Base-by-base conservation (phyloP, 2,113 vertebrate species). In the Hemibagrus wyckioides region DNA sequence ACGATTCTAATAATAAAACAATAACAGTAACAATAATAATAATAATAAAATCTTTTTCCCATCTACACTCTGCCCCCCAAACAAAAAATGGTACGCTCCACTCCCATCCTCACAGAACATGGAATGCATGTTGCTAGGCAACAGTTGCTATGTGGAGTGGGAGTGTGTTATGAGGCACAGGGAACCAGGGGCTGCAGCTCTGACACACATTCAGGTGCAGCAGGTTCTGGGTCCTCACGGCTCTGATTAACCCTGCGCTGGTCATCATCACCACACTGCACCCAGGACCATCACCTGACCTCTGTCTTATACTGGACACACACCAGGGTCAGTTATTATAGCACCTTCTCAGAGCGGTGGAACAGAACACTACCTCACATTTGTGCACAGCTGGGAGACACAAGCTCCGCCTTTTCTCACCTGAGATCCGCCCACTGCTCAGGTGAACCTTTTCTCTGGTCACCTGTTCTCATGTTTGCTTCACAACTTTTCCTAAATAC, bases 71-170 rank as follows among this genome's bases (percentile, higher is more conserved):
- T 61, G 21, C 17, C 2, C 11, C 8, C 71, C 8, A 23, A 6
- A 0, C 69, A 63, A 85, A 80, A 50, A 54, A 25, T 52, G 81
- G 88, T 65, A 71, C 57, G 17, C 77, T 81, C 83, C 75, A 82
- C 86, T n/a, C 39, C 44, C 65, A 75, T 89, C 89, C 0, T 71
- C 67, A 86, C 63, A 86, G 89, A 75, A 90, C 91, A 87, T 90
- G 6, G 19, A 86, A 92, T 91, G 91, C 84, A 86, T 92, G 94
- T 95, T 94, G 94, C 95, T 91, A 94, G 90, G 95, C 92, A 95
- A 95, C 95, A 92, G 93, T 41, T 95, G 94, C 95, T 94, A 94
- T 92, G 94, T 65, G 84, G 92, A 87, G 90, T 89, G 23, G 6
- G 84, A 77, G 86, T 85, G 23, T 73, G 54, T 41, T 81, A 81